A percentile compares a stretch with the other conserved stretches of the same genome.
Conservation (phyloP, 35 echinoderm and acorn worm species). For the Amphiura filiformis region DNA sequence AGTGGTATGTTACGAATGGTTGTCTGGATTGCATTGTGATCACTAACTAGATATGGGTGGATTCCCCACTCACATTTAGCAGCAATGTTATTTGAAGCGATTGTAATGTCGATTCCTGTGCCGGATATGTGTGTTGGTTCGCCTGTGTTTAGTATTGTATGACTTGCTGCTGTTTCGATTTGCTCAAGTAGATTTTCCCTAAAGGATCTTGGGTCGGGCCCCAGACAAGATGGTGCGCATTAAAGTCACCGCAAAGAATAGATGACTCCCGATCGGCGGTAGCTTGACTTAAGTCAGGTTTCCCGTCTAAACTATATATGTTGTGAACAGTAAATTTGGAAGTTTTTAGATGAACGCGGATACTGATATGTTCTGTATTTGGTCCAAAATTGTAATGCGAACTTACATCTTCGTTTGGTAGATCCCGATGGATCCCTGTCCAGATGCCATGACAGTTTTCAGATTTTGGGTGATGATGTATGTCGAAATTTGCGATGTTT, state of each 20-base stretch:
- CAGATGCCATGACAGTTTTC: not conserved
- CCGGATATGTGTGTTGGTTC: slow-evolving; percentile 6
- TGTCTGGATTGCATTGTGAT: not conserved
- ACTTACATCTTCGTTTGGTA: not conserved
- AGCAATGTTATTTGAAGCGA: slow-evolving; percentile 10
- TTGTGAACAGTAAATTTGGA: not conserved
- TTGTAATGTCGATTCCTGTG: slow-evolving; percentile 5
- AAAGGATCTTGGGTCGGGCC: not conserved
- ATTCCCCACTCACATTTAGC: not conserved
- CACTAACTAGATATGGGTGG: not conserved
- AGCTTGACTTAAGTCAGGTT: not conserved
- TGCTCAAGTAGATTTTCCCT: slow-evolving; percentile 1
- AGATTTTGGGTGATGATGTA: not conserved
- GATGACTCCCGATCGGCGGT: not conserved
- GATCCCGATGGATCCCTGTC: not conserved
- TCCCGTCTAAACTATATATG: slow-evolving; percentile 5
- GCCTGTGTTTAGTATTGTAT: slow-evolving; percentile 12
- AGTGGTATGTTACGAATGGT: not conserved
- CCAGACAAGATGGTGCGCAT: slow-evolving; percentile 15
- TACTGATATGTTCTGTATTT: slow-evolving; percentile 8
- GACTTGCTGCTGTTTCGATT: not conserved
- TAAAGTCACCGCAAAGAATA: not conserved
- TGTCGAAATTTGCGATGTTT: not conserved
- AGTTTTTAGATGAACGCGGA: not conserved
- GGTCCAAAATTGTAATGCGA: not conserved